Percentiles rank a stretch among this genome's conserved stretches.
phyloP scores from a whole-genome alignment of 2,797 vertebrate genomes.

The Sparus aurata region DNA sequence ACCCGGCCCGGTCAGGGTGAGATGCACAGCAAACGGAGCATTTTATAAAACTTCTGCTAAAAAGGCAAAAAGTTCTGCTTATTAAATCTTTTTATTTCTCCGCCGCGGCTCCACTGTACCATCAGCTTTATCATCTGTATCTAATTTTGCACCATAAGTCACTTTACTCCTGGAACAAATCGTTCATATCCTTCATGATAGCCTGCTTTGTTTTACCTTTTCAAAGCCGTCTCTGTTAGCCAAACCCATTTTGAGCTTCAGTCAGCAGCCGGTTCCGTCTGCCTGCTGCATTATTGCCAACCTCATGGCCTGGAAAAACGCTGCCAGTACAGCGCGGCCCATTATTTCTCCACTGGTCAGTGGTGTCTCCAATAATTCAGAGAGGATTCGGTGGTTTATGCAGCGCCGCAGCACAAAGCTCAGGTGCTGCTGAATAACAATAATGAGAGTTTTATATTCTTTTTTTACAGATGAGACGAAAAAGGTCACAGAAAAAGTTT shows the following conservation, averaged over 20 bases:
- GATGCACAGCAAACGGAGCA: not conserved
- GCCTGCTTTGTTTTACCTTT: conserved; percentile 50
- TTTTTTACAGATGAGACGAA: not conserved
- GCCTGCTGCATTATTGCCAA: conserved; percentile 47
- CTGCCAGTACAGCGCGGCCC: conserved; percentile 42
- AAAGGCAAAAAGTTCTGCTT: not conserved
- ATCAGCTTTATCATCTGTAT: conserved; percentile 4
- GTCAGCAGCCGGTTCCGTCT: conserved; percentile 23
- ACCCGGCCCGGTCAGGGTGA: not conserved
- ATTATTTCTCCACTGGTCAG: conserved; percentile 37
- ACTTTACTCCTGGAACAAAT: too few relatives aligned
- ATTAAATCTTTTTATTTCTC: not conserved
- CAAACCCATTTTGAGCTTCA: conserved; percentile 46
- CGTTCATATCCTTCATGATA: not conserved
- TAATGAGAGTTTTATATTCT: conserved; percentile 3
- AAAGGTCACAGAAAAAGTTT: not conserved
- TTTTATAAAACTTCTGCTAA: not conserved
- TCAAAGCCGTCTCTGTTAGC: conserved; percentile 41
- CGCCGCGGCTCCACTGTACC: not conserved
- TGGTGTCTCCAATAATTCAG: conserved; percentile 7
- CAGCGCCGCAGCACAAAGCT: not conserved
- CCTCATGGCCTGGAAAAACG: conserved; percentile 44
- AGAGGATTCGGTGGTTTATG: conserved; percentile 13
- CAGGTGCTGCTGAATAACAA: conserved; percentile 13
- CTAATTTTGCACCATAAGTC: not conserved